These are phyloP conservation scores for Nipponia nippon DNA, from an alignment of 2,113 vertebrate species.

Conservation along the genomic window DNA sequence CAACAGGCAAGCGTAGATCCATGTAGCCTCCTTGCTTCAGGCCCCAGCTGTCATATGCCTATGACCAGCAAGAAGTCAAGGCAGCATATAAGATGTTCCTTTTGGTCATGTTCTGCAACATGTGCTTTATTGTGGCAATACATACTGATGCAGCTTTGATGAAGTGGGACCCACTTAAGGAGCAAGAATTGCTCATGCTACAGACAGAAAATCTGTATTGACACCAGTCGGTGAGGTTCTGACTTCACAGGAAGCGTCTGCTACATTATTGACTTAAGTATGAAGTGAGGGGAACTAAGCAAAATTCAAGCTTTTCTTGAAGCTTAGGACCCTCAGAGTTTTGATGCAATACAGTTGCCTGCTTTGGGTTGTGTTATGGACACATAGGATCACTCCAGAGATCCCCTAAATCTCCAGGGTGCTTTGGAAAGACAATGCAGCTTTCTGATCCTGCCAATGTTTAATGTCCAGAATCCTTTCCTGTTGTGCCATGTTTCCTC, in stretches of 20 bases:
- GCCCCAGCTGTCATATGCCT: rapidly evolving
- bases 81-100: background rate
- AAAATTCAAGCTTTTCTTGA: background rate
- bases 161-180: background rate
- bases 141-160: rapidly evolving
- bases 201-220: background rate
- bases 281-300: background rate
- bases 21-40: background rate
- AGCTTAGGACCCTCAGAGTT: background rate
- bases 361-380: background rate
- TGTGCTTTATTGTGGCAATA: background rate
- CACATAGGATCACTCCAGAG: background rate
- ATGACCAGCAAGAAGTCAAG: background rate
- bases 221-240: background rate
- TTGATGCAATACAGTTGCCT: background rate
- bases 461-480: background rate
- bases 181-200: background rate
- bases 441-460: background rate
- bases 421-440: slow-evolving; percentile 21
- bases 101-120: rapidly evolving
- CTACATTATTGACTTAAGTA: rapidly evolving
- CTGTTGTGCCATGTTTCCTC: background rate
- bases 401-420: background rate
- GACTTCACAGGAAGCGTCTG: background rate
- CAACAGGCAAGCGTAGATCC: background rate